These are phyloP conservation scores for Xestia xanthographa DNA, from an alignment of 2,888 invertebrate species.

Conservation along the genomic window DNA sequence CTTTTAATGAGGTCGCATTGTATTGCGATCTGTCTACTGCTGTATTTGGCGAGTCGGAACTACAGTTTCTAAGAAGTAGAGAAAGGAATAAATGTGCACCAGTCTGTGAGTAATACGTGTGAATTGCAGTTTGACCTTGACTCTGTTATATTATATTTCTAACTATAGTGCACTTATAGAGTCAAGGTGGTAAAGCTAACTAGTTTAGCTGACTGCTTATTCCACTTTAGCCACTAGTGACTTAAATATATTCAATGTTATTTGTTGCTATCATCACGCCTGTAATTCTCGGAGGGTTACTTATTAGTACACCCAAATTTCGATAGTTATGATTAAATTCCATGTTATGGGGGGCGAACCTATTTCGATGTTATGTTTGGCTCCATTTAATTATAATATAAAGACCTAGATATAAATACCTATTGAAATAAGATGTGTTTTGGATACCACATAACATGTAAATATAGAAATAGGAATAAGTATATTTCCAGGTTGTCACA, in stretches of 20 bases:
- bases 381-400: background rate
- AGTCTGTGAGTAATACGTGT: slow-evolving; percentile 10
- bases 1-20: slow-evolving; percentile 1
- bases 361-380: background rate
- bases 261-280: background rate
- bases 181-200: slow-evolving; percentile 31
- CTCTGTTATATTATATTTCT: slow-evolving; percentile 6
- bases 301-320: too few relatives aligned
- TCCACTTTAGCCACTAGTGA: background rate
- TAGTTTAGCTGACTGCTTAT: background rate
- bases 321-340: too few relatives aligned
- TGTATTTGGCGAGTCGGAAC: slow-evolving; percentile 21
- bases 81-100: slow-evolving; percentile 35
- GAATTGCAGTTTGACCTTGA: slow-evolving; percentile 34
- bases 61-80: slow-evolving; percentile 19
- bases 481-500: background rate
- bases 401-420: too few relatives aligned
- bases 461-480: background rate
- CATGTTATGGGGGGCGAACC: too few relatives aligned
- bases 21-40: background rate
- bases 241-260: background rate
- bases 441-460: background rate
- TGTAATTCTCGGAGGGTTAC: background rate
- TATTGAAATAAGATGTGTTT: background rate
- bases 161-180: background rate